Evolutionary conservation across 2,888 invertebrate genomes (phyloP), one percentile per base, ranked within the genome.

Genomic region (Drosophila affinis): DNA sequence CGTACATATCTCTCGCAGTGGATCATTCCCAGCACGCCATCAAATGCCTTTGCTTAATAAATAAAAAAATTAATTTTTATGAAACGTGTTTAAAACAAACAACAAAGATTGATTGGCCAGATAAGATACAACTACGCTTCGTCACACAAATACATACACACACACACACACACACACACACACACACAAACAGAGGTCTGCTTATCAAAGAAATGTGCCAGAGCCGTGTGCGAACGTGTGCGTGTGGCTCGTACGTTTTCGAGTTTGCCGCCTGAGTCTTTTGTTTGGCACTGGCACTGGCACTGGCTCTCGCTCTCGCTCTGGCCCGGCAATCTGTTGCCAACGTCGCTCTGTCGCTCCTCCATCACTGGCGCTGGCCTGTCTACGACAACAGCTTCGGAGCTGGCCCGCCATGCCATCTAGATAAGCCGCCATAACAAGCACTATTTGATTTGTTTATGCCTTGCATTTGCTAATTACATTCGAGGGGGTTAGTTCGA

Each of bases 51-150:
- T 81, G 87, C 71, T 80, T 78, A 84, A 78, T 80, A 80, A 88
- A 79, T 82, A 87, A 86, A 81, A 79, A 82, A 84, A 79, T 85
- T 84, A 78, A 83, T 79, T 88, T 86, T 86, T 87, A 86, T 88
- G 88, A 86, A 86, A 88, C 88, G 88, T 86, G 86, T 86, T 86
- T 88, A 81, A 77, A 86, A 68, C 78, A 83, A 86, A 87, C 87
- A 86, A 86, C 86, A 77, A 86, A 85, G 85, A 85, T 85, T 85
- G 85, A 85, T 85, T 88, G 87, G 73, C 71, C 76, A 72, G 85
- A 85, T 85, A 85, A 88, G 88, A 82, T 83, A 81, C 76, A 83
- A 81, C 71, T 76, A 83, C 72, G 77, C 72, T 70, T 72, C 69
- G 77, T 77, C 74, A 74, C 69, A 59, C 63, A 59, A 24, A 56